These are phyloP conservation scores for Nemotelus nigrinus DNA, from an alignment of 2,888 invertebrate species.

Conservation along the genomic window DNA sequence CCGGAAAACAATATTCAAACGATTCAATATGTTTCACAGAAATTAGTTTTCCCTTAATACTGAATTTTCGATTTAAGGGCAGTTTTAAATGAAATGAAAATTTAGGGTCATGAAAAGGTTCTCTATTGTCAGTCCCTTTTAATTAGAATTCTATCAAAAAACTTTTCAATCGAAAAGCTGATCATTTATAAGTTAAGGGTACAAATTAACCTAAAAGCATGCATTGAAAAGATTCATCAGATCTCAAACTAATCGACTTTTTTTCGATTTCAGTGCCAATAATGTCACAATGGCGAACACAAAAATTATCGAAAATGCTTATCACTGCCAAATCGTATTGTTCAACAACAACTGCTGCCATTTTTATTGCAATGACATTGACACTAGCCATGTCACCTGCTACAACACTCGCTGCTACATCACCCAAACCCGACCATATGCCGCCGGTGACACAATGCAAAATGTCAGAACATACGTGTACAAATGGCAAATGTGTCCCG, in stretches of 20 bases:
- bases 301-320: constrained; percentile 55
- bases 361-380: constrained; percentile 53
- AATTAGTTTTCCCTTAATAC: too few relatives aligned
- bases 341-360: constrained; percentile 54
- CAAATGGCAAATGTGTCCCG: constrained; percentile 65
- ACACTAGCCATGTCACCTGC: constrained; percentile 52
- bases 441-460: constrained; percentile 57
- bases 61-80: too few relatives aligned
- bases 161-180: too few relatives aligned
- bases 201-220: too few relatives aligned
- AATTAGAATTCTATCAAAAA: too few relatives aligned
- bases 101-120: too few relatives aligned
- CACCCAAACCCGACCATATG: constrained; percentile 53
- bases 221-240: too few relatives aligned
- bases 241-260: neutral
- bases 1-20: too few relatives aligned
- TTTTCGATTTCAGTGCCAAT: constrained; percentile 57
- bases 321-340: constrained; percentile 44
- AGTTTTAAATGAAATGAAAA: too few relatives aligned
- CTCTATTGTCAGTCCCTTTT: too few relatives aligned
- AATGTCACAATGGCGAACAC: constrained; percentile 63
- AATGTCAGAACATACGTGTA: constrained; percentile 63
- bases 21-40: too few relatives aligned
- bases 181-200: too few relatives aligned
- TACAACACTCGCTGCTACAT: constrained; percentile 43